Conservation (phyloP, 2,113 vertebrate genomes). For the Isichthys henryi region DNA sequence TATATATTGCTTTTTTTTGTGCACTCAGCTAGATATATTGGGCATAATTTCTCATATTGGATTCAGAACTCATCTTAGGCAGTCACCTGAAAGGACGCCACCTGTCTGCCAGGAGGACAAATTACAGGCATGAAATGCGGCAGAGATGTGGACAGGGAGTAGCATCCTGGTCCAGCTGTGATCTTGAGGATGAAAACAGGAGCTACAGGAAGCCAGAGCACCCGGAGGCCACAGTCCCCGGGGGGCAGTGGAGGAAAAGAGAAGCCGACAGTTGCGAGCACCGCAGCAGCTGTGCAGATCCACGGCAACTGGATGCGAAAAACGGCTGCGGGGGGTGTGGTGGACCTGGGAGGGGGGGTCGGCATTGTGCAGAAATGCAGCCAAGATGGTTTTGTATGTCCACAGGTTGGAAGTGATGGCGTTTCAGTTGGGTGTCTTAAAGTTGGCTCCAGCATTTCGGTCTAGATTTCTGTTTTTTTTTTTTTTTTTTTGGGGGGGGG, state of each 20-base stretch:
- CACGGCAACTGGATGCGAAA: conserved; percentile 50
- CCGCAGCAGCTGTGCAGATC: conserved; percentile 50
- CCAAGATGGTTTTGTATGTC: neutral
- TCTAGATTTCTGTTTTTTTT: neutral
- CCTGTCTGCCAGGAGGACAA: neutral
- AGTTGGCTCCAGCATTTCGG: neutral
- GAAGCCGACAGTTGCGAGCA: conserved; percentile 41
- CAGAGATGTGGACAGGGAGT: neutral
- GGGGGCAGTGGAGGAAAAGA: conserved; percentile 1
- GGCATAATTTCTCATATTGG: neutral
- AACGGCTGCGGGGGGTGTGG: conserved; percentile 36
- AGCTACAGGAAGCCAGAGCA: neutral
- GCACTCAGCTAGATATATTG: neutral
- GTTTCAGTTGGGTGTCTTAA: neutral
- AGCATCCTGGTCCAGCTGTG: neutral
- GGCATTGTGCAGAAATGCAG: neutral
- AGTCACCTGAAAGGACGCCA: neutral
- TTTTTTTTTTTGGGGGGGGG: too few species aligned
- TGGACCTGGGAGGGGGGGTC: neutral
- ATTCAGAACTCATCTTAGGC: neutral
- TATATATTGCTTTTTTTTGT: neutral
- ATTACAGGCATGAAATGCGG: neutral
- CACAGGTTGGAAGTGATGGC: neutral
- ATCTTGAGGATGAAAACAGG: neutral
- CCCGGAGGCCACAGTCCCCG: neutral